phyloP scores from a whole-genome alignment of 1,140 invertebrate genomes.

The Pinna nobilis region DNA sequence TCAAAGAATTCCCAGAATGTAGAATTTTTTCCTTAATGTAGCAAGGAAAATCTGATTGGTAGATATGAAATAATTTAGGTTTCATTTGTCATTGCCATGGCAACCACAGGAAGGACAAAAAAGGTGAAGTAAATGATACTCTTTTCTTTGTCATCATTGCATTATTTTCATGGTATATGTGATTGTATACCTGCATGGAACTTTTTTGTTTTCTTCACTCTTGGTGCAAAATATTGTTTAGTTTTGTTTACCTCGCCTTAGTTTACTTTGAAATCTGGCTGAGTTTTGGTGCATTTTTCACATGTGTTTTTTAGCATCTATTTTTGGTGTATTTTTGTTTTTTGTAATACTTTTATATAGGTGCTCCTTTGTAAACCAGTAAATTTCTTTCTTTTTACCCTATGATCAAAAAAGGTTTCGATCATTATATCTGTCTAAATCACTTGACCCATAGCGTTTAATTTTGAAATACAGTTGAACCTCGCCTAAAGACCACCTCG shows the following conservation, averaged over 20 bases:
- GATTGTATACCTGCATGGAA: conserved; percentile 10
- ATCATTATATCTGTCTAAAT: not conserved
- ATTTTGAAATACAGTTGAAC: not conserved
- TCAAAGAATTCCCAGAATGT: not conserved
- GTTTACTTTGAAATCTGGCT: no score
- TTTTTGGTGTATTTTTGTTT: not conserved
- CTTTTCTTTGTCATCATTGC: not conserved
- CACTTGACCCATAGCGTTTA: not conserved
- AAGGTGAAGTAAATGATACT: conserved; percentile 51
- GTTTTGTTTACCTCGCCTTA: no score
- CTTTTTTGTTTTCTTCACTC: conserved; percentile 2
- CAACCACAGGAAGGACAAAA: conserved; percentile 44
- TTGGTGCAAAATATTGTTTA: not conserved
- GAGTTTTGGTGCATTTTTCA: not conserved
- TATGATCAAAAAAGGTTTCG: not conserved
- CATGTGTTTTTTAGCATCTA: not conserved
- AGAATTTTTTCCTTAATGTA: not conserved
- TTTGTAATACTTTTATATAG: no score
- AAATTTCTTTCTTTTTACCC: not conserved
- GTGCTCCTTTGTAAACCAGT: not conserved
- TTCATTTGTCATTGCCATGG: conserved; percentile 41
- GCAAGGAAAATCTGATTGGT: not conserved
- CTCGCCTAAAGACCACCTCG: no score
- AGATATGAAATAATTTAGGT: conserved; percentile 31
- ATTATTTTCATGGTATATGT: not conserved